These are phyloP conservation scores for Chloropsis cyanopogon DNA, from an alignment of 2,113 vertebrate species.

Conservation along the genomic window DNA sequence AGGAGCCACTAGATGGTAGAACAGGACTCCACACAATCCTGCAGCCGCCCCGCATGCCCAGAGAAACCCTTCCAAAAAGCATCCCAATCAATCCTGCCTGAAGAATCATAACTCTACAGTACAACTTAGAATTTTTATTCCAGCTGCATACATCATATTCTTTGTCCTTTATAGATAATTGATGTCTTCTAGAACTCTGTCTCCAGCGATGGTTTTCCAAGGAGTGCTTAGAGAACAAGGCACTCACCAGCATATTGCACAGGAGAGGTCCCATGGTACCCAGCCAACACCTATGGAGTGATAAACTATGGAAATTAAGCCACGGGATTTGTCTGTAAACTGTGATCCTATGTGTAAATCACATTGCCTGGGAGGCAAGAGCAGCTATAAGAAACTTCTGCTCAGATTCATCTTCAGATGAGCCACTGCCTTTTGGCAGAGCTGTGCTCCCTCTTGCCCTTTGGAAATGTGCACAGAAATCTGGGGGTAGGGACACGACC, in stretches of 20 bases:
- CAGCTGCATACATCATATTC: neutral
- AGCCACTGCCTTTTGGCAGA: neutral
- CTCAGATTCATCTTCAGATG: neutral
- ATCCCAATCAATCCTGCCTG: neutral
- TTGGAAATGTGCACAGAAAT: neutral
- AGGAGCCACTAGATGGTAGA: neutral
- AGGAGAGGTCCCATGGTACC: neutral
- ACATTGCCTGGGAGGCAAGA: neutral
- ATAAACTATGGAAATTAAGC: neutral
- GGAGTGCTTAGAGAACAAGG: neutral
- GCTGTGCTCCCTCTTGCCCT: neutral
- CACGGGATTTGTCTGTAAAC: neutral
- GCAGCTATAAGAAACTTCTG: neutral
- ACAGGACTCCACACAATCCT: neutral
- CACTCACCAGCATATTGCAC: fast-evolving
- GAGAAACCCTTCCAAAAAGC: neutral
- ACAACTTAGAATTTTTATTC: neutral
- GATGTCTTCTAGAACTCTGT: neutral
- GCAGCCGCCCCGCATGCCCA: fast-evolving
- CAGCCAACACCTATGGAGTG: neutral
- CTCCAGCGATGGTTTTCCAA: neutral
- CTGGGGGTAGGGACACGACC: fast-evolving
- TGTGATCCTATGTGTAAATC: neutral
- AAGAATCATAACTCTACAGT: neutral
- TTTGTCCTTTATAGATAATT: neutral